Conservation (phyloP, 2,888 invertebrate genomes). For the Panopea generosa region DNA sequence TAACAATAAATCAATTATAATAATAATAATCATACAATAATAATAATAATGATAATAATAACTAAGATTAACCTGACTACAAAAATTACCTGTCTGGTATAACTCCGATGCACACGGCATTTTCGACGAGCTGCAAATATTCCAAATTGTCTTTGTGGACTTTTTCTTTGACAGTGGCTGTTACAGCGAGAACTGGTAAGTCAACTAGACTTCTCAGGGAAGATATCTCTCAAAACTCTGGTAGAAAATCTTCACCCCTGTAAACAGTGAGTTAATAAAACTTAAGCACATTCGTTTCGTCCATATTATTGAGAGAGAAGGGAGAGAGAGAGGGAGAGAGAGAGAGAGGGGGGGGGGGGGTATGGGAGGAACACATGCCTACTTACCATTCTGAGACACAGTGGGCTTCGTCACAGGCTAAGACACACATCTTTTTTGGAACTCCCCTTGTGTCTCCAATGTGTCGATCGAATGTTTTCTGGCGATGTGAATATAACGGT, state of each 20-base stretch:
- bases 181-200: neutral
- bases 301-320: too few relatives aligned
- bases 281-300: too few relatives aligned
- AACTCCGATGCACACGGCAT: neutral
- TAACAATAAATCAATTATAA: too few relatives aligned
- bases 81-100: slow-evolving; percentile 17
- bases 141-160: neutral
- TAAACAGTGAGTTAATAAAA: too few relatives aligned
- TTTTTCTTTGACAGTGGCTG: neutral
- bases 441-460: slow-evolving; percentile 7
- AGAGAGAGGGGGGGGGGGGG: too few relatives aligned
- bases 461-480: slow-evolving; percentile 4
- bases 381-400: slow-evolving; percentile 21
- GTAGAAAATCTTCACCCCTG: slow-evolving; percentile 3
- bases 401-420: slow-evolving; percentile 23
- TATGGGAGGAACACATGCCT: too few relatives aligned
- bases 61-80: neutral
- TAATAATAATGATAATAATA: too few relatives aligned
- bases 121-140: neutral
- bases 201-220: neutral
- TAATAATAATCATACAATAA: too few relatives aligned
- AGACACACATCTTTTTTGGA: neutral
- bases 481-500: slow-evolving; percentile 25
- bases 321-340: too few relatives aligned
- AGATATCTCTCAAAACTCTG: slow-evolving; percentile 3